phyloP scores from a whole-genome alignment of 2,888 invertebrate species.

The Abscondita cerata region DNA sequence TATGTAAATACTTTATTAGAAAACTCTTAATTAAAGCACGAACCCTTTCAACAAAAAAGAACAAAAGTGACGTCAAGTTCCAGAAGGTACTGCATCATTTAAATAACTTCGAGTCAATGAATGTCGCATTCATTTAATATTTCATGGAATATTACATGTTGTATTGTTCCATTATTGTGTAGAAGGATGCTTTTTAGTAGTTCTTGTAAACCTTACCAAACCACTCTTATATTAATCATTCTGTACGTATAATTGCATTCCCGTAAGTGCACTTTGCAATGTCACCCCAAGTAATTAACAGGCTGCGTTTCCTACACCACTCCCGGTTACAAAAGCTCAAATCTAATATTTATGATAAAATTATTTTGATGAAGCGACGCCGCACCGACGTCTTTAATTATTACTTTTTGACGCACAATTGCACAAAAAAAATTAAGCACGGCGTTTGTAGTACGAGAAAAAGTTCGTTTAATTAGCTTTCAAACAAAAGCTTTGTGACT shows the following conservation, averaged over 20 bases:
- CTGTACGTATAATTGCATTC: slow-evolving; percentile 54
- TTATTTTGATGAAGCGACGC: slow-evolving; percentile 20
- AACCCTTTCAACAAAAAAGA: slow-evolving; percentile 9
- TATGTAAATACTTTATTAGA: too few species aligned
- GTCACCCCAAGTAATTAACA: slow-evolving; percentile 54
- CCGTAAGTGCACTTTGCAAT: slow-evolving; percentile 52
- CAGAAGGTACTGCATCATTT: slow-evolving; percentile 23
- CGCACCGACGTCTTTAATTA: too few species aligned
- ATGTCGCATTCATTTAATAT: slow-evolving; percentile 40
- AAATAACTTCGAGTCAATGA: slow-evolving; percentile 30
- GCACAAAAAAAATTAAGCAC: background rate
- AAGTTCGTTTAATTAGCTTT: too few species aligned
- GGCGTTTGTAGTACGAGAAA: background rate
- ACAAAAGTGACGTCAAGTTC: slow-evolving; percentile 14
- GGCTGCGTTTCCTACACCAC: slow-evolving; percentile 50
- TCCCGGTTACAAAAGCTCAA: slow-evolving; percentile 38
- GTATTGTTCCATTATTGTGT: slow-evolving; percentile 43
- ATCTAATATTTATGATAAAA: slow-evolving; percentile 23
- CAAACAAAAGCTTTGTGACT: too few species aligned
- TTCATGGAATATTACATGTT: slow-evolving; percentile 45
- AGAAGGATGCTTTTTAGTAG: slow-evolving; percentile 29
- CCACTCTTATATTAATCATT: slow-evolving; percentile 54
- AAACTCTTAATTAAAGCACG: background rate
- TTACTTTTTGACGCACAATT: background rate
- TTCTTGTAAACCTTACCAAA: slow-evolving; percentile 43